Evolutionary conservation across 2,888 invertebrate genomes (phyloP), one percentile per base, ranked within the genome.

Genomic region (Watsonalla binaria): DNA sequence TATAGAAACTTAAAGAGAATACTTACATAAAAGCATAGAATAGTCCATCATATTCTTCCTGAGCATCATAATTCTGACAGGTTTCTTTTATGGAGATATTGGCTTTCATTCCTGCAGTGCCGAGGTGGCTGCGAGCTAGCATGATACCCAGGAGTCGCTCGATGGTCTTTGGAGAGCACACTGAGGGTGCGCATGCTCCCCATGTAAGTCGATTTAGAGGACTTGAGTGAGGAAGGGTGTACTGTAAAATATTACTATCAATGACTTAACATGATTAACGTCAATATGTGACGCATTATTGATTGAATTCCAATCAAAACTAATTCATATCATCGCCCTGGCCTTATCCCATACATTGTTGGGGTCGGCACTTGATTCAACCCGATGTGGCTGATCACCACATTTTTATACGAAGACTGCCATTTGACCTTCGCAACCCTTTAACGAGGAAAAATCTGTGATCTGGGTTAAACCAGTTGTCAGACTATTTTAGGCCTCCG

Each of bases 141-240:
- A 89, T 70, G 2, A 80, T 72, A 0, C 68, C 65, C 5, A 84
- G 70, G 35, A 90, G 64, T 0, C 74, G 70, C 46, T 82, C 80
- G 13, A 88, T 82, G 0, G 88, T 81, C 0, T 55, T 61, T 0
- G 84, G 71, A 0, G 70, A 66, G 62, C 93, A 93, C 0, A 82
- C 74, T 0, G 80, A 79, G 0, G 93, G 93, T 11, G 92, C 89
- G 62, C 93, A 93, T 2, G 89, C 81, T 0, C 92, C 93, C 92
- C 92, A 92, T 54, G 90, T 86, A 51, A 93, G 56, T 62, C 82
- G 79, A 69, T 85, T 88, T 13, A 82, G 69, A 0, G 80, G 80
- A 11, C 81, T 81, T 46, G 70, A 68, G 63, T 80, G 77, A 0
- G 65, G 74, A 4, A 82, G 82, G 55, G 72, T 77, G 45, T 79